Conservation (phyloP, 2,113 vertebrate species). For the Colossoma macropomum region DNA sequence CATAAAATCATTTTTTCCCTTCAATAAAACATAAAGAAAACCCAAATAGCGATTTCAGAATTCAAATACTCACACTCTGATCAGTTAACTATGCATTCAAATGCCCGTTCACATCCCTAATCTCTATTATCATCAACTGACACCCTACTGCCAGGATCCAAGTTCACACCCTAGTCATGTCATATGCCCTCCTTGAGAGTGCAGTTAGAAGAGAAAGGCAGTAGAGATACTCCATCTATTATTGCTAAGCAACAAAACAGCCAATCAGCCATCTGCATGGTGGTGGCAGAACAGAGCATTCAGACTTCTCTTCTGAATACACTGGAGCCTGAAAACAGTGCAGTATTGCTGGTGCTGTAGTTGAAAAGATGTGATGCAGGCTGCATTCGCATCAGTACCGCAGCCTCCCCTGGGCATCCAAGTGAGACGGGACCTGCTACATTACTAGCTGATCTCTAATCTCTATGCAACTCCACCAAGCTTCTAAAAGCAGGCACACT, state of each 20-base stretch:
- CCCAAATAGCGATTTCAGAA: no score
- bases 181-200: not conserved
- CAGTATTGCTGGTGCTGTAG: not conserved
- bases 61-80: no score
- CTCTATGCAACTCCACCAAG: not conserved
- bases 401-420: not conserved
- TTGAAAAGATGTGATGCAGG: not conserved
- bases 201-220: not conserved
- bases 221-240: not conserved
- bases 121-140: not conserved
- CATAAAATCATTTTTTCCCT: no score
- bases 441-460: not conserved
- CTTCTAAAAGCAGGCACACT: not conserved
- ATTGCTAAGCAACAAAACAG: slow-evolving; percentile 1
- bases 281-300: not conserved
- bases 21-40: no score
- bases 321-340: not conserved
- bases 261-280: slow-evolving; percentile 15
- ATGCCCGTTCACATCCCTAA: no score
- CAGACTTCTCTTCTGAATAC: not conserved
- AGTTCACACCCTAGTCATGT: not conserved
- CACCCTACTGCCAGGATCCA: not conserved
- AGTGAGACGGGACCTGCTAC: not conserved
- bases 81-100: no score
- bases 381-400: not conserved